A percentile compares a stretch with the other conserved stretches of the same genome.
phyloP scores from a whole-genome alignment of 1,140 invertebrate genomes.

The Akabosia matsudoensis region DNA sequence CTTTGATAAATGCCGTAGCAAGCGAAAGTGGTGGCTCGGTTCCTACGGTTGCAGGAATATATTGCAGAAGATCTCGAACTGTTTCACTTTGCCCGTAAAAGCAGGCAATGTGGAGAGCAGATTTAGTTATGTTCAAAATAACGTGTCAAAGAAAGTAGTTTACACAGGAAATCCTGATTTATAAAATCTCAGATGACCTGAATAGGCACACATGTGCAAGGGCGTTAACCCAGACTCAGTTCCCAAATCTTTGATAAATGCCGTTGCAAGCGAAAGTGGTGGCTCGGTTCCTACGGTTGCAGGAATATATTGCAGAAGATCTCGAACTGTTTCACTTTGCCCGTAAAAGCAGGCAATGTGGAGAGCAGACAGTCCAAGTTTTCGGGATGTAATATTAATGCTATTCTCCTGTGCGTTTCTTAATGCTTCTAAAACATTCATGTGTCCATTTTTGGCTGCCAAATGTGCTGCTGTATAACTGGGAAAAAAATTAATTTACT shows the following conservation, averaged over 20 bases:
- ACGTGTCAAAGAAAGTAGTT: constrained; percentile 68
- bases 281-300: constrained; percentile 91
- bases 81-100: constrained; percentile 97
- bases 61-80: constrained; percentile 85
- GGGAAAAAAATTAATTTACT: not conserved
- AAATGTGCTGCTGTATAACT: constrained; percentile 94
- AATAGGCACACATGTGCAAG: constrained; percentile 90
- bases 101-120: constrained; percentile 93
- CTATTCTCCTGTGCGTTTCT: constrained; percentile 68
- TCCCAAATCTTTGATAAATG: constrained; percentile 73
- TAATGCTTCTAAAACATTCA: constrained; percentile 81
- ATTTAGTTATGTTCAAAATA: constrained; percentile 97
- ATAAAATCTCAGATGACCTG: constrained; percentile 89
- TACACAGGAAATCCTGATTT: constrained; percentile 76
- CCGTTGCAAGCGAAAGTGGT: constrained; percentile 57
- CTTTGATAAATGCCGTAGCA: constrained; percentile 61
- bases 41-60: constrained; percentile 88
- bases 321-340: constrained; percentile 93
- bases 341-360: constrained; percentile 97
- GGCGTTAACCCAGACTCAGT: constrained; percentile 89
- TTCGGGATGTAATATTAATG: constrained; percentile 84
- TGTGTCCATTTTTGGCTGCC: constrained; percentile 91
- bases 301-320: constrained; percentile 85
- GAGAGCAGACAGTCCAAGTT: constrained; percentile 90
- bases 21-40: constrained; percentile 74